Conservation (phyloP, 2,113 vertebrate genomes). For the Calypte anna region DNA sequence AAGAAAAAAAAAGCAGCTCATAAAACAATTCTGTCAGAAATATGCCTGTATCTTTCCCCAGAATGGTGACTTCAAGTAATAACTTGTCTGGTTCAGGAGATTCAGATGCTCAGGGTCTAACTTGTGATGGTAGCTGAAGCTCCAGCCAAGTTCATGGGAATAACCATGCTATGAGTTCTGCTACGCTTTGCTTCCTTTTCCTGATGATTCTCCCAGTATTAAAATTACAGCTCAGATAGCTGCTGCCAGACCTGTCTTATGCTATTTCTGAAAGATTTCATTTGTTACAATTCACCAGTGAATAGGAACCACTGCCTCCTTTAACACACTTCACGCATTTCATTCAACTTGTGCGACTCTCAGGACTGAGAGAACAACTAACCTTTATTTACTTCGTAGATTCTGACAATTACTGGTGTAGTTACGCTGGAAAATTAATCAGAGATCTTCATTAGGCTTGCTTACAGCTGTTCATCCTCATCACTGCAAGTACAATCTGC, state of each 20-base stretch:
- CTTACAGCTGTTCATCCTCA: background rate
- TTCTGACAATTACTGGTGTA: background rate
- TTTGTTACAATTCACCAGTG: background rate
- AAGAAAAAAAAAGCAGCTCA: background rate
- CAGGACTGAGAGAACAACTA: background rate
- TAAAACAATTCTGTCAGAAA: background rate
- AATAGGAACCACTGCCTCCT: background rate
- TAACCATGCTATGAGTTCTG: background rate
- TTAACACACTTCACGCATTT: background rate
- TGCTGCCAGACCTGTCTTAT: background rate
- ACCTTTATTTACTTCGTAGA: background rate
- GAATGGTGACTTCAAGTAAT: background rate
- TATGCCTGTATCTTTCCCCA: background rate
- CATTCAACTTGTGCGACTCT: background rate
- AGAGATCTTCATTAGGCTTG: background rate
- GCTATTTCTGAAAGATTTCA: slow-evolving; percentile 19
- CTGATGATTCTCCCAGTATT: background rate
- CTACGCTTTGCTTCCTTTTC: background rate
- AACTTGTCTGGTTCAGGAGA: background rate
- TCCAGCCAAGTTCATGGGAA: background rate
- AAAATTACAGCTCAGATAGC: background rate
- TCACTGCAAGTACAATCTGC: background rate
- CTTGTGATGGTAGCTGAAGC: background rate
- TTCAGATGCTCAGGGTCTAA: background rate
- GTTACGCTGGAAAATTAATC: background rate